phyloP scores from a whole-genome alignment of 2,888 invertebrate genomes.

The Osedax fenrisi region DNA sequence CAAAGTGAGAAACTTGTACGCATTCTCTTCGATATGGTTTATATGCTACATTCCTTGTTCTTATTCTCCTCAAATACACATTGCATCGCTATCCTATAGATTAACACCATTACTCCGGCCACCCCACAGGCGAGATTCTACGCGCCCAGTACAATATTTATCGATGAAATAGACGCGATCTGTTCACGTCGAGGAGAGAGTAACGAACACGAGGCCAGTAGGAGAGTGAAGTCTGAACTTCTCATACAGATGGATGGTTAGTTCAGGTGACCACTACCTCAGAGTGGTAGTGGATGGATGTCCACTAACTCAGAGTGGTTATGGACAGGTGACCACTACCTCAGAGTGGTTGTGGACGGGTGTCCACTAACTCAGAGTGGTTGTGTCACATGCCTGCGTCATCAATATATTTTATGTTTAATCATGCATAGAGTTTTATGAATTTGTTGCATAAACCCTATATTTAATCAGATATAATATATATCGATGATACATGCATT shows the following conservation, averaged over 20 bases:
- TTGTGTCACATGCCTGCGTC: no score
- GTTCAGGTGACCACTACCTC: conserved; percentile 3
- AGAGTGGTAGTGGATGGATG: conserved; percentile 87
- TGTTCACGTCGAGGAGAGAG: conserved; percentile 87
- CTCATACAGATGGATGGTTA: conserved; percentile 93
- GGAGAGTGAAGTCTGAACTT: conserved; percentile 89
- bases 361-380: conserved; percentile 95
- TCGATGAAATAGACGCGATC: conserved; percentile 97
- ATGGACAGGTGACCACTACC: background rate
- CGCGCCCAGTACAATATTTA: conserved; percentile 94
- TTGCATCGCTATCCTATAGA: no score
- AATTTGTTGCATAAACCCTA: no score
- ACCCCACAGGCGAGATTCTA: conserved; percentile 73
- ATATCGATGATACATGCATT: no score
- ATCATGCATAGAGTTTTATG: no score
- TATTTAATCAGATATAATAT: no score
- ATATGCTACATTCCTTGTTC: no score
- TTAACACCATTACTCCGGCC: no score
- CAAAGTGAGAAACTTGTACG: conserved; percentile 95
- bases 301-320: conserved; percentile 97
- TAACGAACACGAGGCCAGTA: conserved; percentile 90
- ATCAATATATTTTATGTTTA: no score
- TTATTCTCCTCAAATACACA: no score
- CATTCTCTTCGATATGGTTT: conserved; percentile 92
- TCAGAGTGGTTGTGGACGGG: conserved; percentile 92